phyloP scores from a whole-genome alignment of 2,888 invertebrate species.

The Phymatocera aterrima region DNA sequence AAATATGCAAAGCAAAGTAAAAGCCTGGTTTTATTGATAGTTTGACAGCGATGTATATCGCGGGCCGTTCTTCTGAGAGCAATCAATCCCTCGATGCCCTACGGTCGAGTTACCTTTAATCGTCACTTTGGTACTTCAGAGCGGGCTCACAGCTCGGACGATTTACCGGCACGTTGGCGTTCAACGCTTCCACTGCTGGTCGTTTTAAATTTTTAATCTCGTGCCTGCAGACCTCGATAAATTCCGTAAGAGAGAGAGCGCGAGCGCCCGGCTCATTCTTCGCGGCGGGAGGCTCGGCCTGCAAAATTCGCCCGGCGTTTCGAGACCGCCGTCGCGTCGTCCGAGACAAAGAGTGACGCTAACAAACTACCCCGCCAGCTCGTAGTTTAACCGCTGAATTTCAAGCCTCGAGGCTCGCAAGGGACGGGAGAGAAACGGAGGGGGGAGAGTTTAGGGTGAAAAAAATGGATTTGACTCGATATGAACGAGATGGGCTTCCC shows the following conservation, averaged over 20 bases:
- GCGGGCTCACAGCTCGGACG: slow-evolving; percentile 22
- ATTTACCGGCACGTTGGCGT: slow-evolving; percentile 41
- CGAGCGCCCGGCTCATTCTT: slow-evolving; percentile 34
- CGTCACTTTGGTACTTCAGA: slow-evolving; percentile 39
- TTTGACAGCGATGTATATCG: not conserved
- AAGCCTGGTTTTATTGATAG: not conserved
- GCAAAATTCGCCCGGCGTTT: slow-evolving; percentile 29
- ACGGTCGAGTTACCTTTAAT: slow-evolving; percentile 39
- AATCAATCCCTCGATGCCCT: slow-evolving; percentile 31
- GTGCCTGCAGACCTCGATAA: slow-evolving; percentile 34
- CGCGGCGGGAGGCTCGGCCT: slow-evolving; percentile 3
- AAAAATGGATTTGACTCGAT: slow-evolving; percentile 43
- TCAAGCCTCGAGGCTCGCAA: slow-evolving; percentile 31
- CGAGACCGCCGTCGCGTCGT: slow-evolving; percentile 22
- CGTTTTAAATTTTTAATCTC: slow-evolving; percentile 42
- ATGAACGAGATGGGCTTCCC: slow-evolving; percentile 36
- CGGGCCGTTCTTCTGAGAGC: slow-evolving; percentile 3
- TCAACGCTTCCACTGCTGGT: slow-evolving; percentile 27
- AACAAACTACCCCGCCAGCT: slow-evolving; percentile 31
- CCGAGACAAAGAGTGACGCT: slow-evolving; percentile 39
- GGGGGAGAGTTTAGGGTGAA: slow-evolving; percentile 10
- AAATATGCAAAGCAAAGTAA: not conserved
- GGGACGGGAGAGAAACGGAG: not conserved
- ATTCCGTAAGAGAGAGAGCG: slow-evolving; percentile 28
- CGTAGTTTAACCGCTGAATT: slow-evolving; percentile 41